Percentiles rank a stretch among this genome's conserved stretches.
Conservation (phyloP, 2,113 vertebrate genomes). For the Nycticryphes semicollaris region DNA sequence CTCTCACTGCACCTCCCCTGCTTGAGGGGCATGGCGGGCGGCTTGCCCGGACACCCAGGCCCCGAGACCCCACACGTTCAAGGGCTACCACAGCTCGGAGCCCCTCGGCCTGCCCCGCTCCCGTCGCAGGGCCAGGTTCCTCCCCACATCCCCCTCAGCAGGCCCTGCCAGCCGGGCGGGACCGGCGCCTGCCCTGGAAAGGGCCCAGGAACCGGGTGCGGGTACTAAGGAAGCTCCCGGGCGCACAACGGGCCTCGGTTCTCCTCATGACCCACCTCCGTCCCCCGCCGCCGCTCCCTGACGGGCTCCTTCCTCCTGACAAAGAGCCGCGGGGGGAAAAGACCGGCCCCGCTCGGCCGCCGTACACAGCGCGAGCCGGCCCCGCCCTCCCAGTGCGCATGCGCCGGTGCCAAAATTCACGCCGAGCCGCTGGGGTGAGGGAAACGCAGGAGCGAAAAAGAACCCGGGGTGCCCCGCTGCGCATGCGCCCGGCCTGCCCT, state of each 20-base stretch:
- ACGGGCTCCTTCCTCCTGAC: neutral
- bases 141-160: neutral
- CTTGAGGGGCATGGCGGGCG: too few species aligned
- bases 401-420: accelerated
- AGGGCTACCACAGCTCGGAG: neutral
- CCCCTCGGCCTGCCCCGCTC: neutral
- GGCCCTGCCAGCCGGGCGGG: neutral
- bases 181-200: neutral
- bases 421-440: accelerated
- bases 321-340: neutral
- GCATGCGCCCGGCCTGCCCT: neutral
- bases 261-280: neutral
- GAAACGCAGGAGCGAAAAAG: neutral
- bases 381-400: neutral
- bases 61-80: neutral
- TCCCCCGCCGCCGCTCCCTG: neutral
- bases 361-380: neutral
- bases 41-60: neutral
- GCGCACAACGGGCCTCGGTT: accelerated
- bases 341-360: neutral
- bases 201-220: too few species aligned
- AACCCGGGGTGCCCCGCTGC: accelerated
- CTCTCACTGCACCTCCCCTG: neutral
- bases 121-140: neutral
- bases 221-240: neutral